Evolutionary conservation across 2,113 vertebrate species (phyloP).

Genomic region (Pica pica): DNA sequence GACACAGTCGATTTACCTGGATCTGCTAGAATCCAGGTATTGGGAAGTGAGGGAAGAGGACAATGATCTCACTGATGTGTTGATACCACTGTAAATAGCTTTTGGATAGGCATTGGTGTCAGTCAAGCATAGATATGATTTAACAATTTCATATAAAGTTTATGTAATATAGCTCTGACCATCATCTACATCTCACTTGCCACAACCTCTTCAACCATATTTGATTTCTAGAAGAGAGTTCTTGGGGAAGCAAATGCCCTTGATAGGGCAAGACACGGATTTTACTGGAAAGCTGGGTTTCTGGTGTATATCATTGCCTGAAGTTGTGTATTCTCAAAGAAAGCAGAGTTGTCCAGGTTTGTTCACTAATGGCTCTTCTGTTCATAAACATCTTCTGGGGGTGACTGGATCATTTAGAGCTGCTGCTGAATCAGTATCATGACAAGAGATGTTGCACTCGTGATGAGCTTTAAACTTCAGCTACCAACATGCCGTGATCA

Average conservation of each 20-base stretch:
- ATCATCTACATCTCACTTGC: not conserved
- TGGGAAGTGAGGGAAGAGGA: not conserved
- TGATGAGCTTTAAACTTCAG: not conserved
- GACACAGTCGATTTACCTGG: conserved; percentile 55
- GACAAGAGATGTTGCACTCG: not conserved
- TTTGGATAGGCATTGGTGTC: not conserved
- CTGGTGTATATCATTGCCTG: not conserved
- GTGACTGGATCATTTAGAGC: not conserved
- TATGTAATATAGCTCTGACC: not conserved
- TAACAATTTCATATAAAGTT: not conserved
- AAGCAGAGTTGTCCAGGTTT: not conserved
- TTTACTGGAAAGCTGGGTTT: not conserved
- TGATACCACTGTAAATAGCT: not conserved
- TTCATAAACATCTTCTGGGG: not conserved
- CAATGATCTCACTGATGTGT: not conserved
- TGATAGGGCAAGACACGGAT: not conserved
- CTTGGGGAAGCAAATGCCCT: not conserved
- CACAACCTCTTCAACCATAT: not conserved
- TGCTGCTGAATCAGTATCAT: not conserved
- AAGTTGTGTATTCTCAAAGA: not conserved
- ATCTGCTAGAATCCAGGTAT: conserved; percentile 15
- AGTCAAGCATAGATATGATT: not conserved
- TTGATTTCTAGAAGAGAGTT: not conserved
- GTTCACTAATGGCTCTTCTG: not conserved
- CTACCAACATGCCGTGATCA: not conserved